Evolutionary conservation across 1,140 invertebrate genomes (phyloP).

Genomic region (Calosoma granatense): DNA sequence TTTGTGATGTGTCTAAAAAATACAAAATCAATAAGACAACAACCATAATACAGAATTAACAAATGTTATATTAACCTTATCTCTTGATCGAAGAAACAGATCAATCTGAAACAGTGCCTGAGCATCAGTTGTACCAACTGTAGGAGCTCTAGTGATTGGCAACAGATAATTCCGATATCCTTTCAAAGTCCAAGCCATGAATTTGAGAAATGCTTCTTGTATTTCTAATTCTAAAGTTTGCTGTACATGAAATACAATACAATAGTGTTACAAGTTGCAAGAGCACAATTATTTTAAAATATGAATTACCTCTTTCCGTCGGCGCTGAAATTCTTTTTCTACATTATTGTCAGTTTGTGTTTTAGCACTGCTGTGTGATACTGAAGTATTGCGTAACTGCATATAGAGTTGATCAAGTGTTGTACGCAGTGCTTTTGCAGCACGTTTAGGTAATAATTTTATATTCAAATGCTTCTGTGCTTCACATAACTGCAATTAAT

Average conservation of each 20-base stretch:
- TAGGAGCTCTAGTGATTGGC: constrained; percentile 92
- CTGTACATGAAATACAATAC: constrained; percentile 34
- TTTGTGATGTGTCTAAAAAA: constrained; percentile 65
- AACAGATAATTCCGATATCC: constrained; percentile 85
- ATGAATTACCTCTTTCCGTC: constrained; percentile 50
- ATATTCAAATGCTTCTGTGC: constrained; percentile 71
- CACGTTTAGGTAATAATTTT: constrained; percentile 84
- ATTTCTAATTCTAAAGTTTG: constrained; percentile 84
- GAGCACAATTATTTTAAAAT: constrained; percentile 9
- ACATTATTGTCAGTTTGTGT: constrained; percentile 37
- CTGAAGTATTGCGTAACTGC: constrained; percentile 21
- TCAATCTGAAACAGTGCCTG: constrained; percentile 86
- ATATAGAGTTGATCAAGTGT: constrained; percentile 52
- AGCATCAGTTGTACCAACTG: constrained; percentile 86
- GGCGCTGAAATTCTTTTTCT: constrained; percentile 62
- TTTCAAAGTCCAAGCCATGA: constrained; percentile 88
- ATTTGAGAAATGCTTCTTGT: constrained; percentile 93
- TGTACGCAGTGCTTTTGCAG: constrained; percentile 65
- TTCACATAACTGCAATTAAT: constrained; percentile 61
- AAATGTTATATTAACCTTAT: constrained; percentile 38
- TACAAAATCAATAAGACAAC: constrained; percentile 32
- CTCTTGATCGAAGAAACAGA: constrained; percentile 33
- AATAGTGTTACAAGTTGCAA: constrained; percentile 10
- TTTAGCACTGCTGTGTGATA: constrained; percentile 20
- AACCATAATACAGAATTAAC: constrained; percentile 36